phyloP scores from a whole-genome alignment of 2,797 vertebrate genomes.

The Catamblyrhynchus diadema region DNA sequence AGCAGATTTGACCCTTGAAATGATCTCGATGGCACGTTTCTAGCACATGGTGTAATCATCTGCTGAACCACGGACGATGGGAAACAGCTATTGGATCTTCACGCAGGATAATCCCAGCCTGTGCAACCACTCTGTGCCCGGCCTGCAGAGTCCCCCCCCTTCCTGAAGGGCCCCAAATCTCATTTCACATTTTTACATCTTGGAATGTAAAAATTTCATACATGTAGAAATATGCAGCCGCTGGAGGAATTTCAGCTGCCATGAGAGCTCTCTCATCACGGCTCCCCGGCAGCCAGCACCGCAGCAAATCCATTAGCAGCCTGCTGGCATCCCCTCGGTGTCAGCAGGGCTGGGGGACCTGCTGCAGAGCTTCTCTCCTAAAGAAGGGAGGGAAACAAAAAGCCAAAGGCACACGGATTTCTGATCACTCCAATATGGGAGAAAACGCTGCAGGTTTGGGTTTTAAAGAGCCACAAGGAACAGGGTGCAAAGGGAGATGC shows the following conservation, averaged over 20 bases:
- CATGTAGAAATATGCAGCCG: neutral
- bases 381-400: neutral
- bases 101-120: neutral
- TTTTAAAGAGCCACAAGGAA: neutral
- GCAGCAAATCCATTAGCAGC: conserved; percentile 42
- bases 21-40: neutral
- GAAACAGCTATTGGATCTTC: neutral
- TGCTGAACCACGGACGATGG: neutral
- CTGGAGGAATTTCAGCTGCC: conserved; percentile 49
- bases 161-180: neutral
- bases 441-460: neutral
- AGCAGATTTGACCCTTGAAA: neutral
- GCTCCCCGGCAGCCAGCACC: neutral
- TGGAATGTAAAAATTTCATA: too few relatives aligned
- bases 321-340: neutral
- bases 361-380: neutral
- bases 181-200: conserved; percentile 23
- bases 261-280: conserved; percentile 13
- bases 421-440: rapidly evolving
- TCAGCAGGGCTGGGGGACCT: neutral
- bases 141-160: neutral
- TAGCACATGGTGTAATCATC: neutral
- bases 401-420: neutral
- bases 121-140: neutral
- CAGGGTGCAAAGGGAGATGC: neutral